phyloP scores from a whole-genome alignment of 2,797 vertebrate genomes.

The Chaenodraco wilsoni region DNA sequence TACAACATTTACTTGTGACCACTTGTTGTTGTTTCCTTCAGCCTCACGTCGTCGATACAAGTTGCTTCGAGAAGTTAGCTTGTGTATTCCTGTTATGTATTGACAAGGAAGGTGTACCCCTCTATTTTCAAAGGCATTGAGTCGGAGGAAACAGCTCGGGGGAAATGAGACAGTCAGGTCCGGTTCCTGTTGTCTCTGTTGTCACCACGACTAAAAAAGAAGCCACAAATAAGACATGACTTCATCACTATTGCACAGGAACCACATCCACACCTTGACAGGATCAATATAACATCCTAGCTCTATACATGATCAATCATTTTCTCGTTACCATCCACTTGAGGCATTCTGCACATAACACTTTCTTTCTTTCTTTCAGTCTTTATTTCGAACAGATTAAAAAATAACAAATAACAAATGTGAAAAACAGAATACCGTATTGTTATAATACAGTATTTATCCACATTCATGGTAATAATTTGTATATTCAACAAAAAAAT shows the following conservation, averaged over 20 bases:
- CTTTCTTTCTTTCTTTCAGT: too few species aligned
- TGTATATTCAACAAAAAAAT: too few species aligned
- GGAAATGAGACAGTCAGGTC: conserved; percentile 75
- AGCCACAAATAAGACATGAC: conserved; percentile 45
- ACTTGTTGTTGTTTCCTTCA: conserved; percentile 20
- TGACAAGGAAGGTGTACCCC: conserved; percentile 14
- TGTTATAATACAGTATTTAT: too few species aligned
- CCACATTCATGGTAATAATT: too few species aligned
- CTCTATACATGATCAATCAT: neutral
- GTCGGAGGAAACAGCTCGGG: conserved; percentile 77
- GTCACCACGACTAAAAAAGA: conserved; percentile 54
- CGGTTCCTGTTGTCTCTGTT: conserved; percentile 74
- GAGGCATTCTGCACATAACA: neutral
- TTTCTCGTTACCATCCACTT: neutral
- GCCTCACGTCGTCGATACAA: conserved; percentile 7
- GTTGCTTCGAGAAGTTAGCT: neutral
- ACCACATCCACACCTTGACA: conserved; percentile 17
- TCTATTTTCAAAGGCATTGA: conserved; percentile 57
- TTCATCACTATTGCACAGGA: conserved; percentile 33
- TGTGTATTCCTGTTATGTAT: neutral
- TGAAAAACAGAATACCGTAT: too few species aligned
- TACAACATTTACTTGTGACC: conserved; percentile 39
- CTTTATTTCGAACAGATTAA: too few species aligned
- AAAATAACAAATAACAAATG: too few species aligned
- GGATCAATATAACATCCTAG: conserved; percentile 11